Evolutionary conservation across 1,140 invertebrate genomes (phyloP).

Genomic region (Drosophila pectinifera): DNA sequence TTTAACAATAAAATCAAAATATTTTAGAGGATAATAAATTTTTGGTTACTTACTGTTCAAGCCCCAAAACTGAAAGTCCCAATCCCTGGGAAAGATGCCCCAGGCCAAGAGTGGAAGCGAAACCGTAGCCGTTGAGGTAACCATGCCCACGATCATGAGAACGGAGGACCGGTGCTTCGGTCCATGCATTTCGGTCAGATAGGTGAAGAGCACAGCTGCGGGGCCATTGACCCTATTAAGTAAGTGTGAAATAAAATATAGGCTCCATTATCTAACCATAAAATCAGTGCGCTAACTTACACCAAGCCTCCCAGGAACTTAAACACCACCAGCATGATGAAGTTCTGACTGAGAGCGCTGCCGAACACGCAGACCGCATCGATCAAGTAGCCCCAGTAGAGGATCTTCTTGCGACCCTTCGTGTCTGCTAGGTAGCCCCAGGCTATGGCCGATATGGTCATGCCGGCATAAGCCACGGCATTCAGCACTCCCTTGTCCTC

Average conservation of each 20-base stretch:
- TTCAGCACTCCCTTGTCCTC: slow-evolving; percentile 90
- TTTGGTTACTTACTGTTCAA: slow-evolving; percentile 86
- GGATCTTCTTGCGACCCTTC: slow-evolving; percentile 89
- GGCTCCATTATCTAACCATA: background rate
- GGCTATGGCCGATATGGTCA: slow-evolving; percentile 92
- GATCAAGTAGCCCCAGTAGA: slow-evolving; percentile 90
- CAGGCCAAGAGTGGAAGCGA: slow-evolving; percentile 87
- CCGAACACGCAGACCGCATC: slow-evolving; percentile 89
- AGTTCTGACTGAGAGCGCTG: slow-evolving; percentile 90
- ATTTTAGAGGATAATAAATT: no score
- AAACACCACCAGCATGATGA: slow-evolving; percentile 88
- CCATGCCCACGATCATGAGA: slow-evolving; percentile 87
- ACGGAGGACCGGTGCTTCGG: slow-evolving; percentile 88
- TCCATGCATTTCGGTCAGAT: slow-evolving; percentile 89
- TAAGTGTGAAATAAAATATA: slow-evolving; percentile 34
- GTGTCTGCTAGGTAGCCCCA: slow-evolving; percentile 94
- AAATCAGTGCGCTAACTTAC: slow-evolving; percentile 86
- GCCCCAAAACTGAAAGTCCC: slow-evolving; percentile 85
- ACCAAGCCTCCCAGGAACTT: slow-evolving; percentile 92
- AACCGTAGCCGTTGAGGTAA: slow-evolving; percentile 86
- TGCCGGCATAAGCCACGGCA: slow-evolving; percentile 90
- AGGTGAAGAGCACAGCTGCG: slow-evolving; percentile 89
- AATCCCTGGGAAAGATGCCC: slow-evolving; percentile 85
- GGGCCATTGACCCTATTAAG: slow-evolving; percentile 89
- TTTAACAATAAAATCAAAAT: no score